phyloP scores from a whole-genome alignment of 2,797 vertebrate species.

The Craterocephalus amniculus region DNA sequence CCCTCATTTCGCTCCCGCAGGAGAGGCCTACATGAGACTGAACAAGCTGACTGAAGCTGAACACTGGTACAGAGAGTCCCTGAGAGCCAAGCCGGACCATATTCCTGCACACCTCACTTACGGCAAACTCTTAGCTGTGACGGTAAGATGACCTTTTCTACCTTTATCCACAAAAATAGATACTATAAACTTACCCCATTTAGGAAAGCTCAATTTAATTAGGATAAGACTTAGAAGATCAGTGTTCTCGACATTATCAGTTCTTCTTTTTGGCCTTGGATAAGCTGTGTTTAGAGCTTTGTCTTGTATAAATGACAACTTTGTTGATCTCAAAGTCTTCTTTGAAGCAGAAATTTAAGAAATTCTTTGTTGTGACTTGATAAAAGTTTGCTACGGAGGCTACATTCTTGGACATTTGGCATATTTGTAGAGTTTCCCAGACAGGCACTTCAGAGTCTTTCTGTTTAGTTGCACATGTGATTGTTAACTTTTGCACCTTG shows the following conservation, averaged over 20 bases:
- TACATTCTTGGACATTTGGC: too few relatives aligned
- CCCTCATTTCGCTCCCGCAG: conserved; percentile 73
- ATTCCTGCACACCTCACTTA: conserved; percentile 99
- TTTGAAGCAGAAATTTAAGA: too few relatives aligned
- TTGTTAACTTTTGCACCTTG: neutral
- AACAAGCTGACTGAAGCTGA: conserved; percentile 92
- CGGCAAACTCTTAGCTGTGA: conserved; percentile 93
- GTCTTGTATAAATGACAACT: neutral
- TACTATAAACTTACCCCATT: neutral
- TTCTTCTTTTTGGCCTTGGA: neutral
- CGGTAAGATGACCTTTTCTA: conserved; percentile 81
- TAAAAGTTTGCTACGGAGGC: too few relatives aligned
- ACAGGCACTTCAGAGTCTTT: too few relatives aligned
- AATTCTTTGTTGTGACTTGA: too few relatives aligned
- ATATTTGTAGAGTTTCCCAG: too few relatives aligned
- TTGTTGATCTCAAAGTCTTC: too few relatives aligned
- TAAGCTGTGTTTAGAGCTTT: neutral
- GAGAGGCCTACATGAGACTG: conserved; percentile 95
- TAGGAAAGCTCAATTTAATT: neutral
- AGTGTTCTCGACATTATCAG: neutral
- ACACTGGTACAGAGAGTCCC: conserved; percentile 93
- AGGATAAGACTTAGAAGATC: neutral
- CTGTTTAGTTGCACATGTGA: too few relatives aligned
- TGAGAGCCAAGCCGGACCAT: conserved; percentile 95
- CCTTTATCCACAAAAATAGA: neutral